phyloP scores from a whole-genome alignment of 2,888 invertebrate species.

The Meta bourneti region DNA sequence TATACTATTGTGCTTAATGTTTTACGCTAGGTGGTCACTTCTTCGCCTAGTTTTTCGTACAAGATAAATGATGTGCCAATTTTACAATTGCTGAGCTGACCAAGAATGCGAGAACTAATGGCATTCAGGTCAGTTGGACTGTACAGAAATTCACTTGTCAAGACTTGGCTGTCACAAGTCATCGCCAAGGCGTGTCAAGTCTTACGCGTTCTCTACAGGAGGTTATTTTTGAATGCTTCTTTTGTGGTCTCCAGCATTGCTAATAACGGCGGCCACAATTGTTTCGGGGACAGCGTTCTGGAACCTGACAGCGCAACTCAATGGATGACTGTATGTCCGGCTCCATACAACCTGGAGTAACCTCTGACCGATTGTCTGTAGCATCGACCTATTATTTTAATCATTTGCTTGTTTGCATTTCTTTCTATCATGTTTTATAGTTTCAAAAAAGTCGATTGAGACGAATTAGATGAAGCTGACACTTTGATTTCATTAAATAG shows the following conservation, averaged over 20 bases:
- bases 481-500: not conserved
- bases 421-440: not conserved
- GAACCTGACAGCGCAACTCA: not conserved
- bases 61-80: not conserved
- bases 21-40: not conserved
- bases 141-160: not conserved
- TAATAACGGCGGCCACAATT: not conserved
- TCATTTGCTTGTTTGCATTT: not conserved
- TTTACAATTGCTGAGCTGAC: not conserved
- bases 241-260: slow-evolving; percentile 7
- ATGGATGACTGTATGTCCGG: not conserved
- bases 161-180: not conserved
- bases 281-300: not conserved
- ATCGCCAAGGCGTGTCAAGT: slow-evolving; percentile 11
- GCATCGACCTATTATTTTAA: not conserved
- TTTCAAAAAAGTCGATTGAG: not conserved
- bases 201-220: not conserved
- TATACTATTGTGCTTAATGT: not conserved
- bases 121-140: not conserved
- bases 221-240: slow-evolving; percentile 16
- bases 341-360: not conserved
- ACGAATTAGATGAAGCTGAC: not conserved
- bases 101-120: slow-evolving; percentile 6
- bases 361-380: not conserved
- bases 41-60: not conserved